Base-by-base conservation (phyloP, 1,140 invertebrate genomes). In the Drosophila pseudoobscura region DNA sequence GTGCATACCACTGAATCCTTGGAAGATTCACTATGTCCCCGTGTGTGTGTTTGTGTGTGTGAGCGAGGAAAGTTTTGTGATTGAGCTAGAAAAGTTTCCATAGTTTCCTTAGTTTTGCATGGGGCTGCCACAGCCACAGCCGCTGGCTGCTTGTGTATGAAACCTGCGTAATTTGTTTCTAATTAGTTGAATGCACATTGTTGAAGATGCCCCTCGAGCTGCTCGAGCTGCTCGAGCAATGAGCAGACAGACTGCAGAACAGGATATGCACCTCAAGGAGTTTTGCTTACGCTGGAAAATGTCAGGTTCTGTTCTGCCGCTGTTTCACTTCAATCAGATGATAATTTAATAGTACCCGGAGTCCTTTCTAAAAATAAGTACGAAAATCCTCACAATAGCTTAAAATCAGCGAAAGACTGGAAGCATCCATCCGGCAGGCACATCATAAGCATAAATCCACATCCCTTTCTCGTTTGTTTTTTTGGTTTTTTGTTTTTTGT, bases 141-240 rank as follows among this genome's bases (percentile, higher is more conserved):
- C 45, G 57, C 44, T 46, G 57, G 73, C 54, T 71, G 75, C 71
- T 72, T 87, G 76, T 80, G 80, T 77, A 69, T 85, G 80, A 80
- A 85, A 87, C 80, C 80, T 74, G 73, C 78, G 82, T 87, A 87
- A 87, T 87, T 87, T 87, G 82, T 87, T 87, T 80, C 65, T 87
- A 87, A 87, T 87, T 87, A 87, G 82, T 87, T 87, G 83, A 69
- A 64, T 87, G 78, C 83, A 88, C 82, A 87, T 87, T 87, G 83
- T 82, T 71, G 57, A 57, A 57, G 68, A 85, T 64, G 53, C 71
- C 31, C 31, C 31, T 31, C 31, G 15, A 39, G 35, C 7, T 20
- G 20, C 20, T 20, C 20, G 20, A 31, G 29, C 24, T 0, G 31
- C 31, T 31, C 8, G 2, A 29, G 26, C 24, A 26, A 26, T 1